Base-by-base conservation (phyloP, 2,113 vertebrate genomes). In the Oxyruncus cristatus region DNA sequence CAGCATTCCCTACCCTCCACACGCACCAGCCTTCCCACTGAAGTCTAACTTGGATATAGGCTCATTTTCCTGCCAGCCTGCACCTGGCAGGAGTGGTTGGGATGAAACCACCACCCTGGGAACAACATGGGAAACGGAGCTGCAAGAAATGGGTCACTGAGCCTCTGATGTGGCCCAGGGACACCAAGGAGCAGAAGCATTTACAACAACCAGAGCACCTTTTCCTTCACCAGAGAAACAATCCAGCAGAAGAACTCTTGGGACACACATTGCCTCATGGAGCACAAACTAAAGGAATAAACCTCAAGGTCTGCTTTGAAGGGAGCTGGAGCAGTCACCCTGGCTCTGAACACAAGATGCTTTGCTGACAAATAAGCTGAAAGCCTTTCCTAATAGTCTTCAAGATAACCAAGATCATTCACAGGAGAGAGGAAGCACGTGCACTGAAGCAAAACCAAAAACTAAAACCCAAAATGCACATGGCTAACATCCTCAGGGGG, bases 391-490 rank as follows among this genome's bases (percentile, higher is more conserved):
- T 63, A 20, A 8, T 3, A 11, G 41, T 28, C 24, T 52, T 66
- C 32, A 39, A 70, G 61, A 68, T 8, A 61, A 70, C 17, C 22
- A 75, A 47, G 20, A 72, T 23, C 12, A 35, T 33, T 77, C 24
- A 35, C 4, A 3, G 49, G 27, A 58, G 8, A 33, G 11, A 55
- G 44, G 44, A 85, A 78, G 55, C 8, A 20, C 52, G 35, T 26
- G 30, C 63, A 85, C n/a, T 0, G 3, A 80, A 76, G 44, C 41
- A 67, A 75, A 66, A 7, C 1, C 49, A 56, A 85, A 73, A 35
- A 0, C 4, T 20, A 42, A 67, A 88, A 55, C 27, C 16, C 4
- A 2, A 82, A 67, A 81, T 5, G 12, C 30, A 23, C 0, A 0
- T 8, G 9, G 39, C 21, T 30, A 52, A 73, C 77, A 63, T 49